Base-by-base conservation (phyloP, 2,113 vertebrate species). In the Cavia aperea region DNA sequence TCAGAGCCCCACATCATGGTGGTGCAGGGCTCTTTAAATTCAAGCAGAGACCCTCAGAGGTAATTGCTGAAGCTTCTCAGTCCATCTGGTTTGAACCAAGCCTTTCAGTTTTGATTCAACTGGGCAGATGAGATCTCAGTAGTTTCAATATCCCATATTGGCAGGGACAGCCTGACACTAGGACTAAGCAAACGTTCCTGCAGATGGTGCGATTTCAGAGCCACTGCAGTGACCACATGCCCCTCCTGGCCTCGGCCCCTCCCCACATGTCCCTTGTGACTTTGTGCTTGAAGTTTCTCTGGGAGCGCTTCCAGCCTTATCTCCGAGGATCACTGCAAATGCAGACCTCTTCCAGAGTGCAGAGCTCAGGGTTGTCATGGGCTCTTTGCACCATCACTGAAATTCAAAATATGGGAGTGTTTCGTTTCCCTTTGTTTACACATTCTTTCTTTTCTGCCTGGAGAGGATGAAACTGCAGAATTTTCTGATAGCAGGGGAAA, bases 61-160 rank as follows among this genome's bases (percentile, higher is more conserved):
- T 54, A 51, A 26, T 31, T 26, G 31, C 31, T 66, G 43, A 14
- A 10, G 31, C 49, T 86, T 89, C 60, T 46, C 4, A 0, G 81
- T 24, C 92, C 89, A 94, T 89, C 84, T 95, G 94, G 70, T 90
- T 60, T 81, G 83, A 93, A 65, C 9, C 0, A 54, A 93, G 81
- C 46, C 63, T 33, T 68, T 81, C 54, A 6, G 46, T 75, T 92
- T 56, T 62, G 54, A 73, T 73, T 93, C 93, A 87, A 13, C 77
- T 7, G 63, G 84, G 29, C 87, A 73, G 91, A 82, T 82, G 91
- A 81, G 56, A 63, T 56, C 89, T 92, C 89, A 83, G 62, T 62
- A 39, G 79, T 73, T 75, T 79, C 24, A 4, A 1, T 12, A 46
- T 26, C 39, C 24, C 31, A 4, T 33, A 5, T 58, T 85, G 92